Conservation (phyloP, 2,113 vertebrate genomes). For the Scartelaos histophorus region DNA sequence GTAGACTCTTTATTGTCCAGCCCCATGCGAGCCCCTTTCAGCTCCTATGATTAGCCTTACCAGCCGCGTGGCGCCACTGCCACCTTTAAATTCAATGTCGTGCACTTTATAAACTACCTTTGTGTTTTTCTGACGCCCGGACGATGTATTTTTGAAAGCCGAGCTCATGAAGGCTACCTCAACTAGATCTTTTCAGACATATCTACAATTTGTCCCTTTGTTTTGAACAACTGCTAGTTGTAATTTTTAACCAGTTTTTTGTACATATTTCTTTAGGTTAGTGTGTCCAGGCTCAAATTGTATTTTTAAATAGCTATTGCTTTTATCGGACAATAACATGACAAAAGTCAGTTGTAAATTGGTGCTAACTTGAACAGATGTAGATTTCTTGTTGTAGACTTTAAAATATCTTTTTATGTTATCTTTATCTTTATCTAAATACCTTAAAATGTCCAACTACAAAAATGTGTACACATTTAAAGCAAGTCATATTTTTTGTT, state of each 20-base stretch:
- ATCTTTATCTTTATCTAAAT: constrained; percentile 19
- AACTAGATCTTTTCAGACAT: constrained; percentile 41
- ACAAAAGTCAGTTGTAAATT: constrained; percentile 47
- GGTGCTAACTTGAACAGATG: constrained; percentile 63
- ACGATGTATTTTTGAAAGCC: constrained; percentile 45
- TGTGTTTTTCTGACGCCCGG: constrained; percentile 38
- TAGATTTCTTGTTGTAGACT: constrained; percentile 52
- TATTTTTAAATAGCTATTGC: constrained; percentile 48
- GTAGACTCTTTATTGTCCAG: not conserved
- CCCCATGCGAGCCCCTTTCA: not conserved
- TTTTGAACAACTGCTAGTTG: constrained; percentile 46
- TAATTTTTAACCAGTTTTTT: constrained; percentile 34
- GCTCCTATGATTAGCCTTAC: constrained; percentile 46
- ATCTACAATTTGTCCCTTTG: constrained; percentile 47
- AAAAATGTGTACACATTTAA: constrained; percentile 58
- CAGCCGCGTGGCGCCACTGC: constrained; percentile 30
- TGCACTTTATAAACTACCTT: constrained; percentile 69
- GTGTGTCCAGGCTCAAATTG: constrained; percentile 38
- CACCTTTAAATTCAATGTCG: constrained; percentile 45
- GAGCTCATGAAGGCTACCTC: constrained; percentile 22
- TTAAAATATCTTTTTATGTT: constrained; percentile 8
- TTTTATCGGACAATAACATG: constrained; percentile 57
- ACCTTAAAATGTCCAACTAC: constrained; percentile 17
- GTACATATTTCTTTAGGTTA: constrained; percentile 63
- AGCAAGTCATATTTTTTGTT: constrained; percentile 57